Base-by-base conservation (phyloP, 2,113 vertebrate genomes). In the Greenwoodochromis staneri region DNA sequence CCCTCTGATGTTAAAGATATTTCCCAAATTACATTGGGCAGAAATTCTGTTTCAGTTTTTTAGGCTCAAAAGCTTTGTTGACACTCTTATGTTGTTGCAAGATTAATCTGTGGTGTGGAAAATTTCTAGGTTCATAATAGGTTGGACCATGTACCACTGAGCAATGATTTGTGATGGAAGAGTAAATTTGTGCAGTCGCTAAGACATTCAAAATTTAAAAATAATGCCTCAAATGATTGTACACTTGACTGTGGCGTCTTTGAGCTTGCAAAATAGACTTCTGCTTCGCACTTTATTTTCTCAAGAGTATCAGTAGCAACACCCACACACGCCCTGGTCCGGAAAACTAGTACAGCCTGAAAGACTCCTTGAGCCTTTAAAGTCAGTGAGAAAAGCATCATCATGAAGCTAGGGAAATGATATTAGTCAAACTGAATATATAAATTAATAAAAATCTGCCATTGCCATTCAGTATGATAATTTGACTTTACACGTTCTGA, bases 401-500 rank as follows among this genome's bases (percentile, higher is more conserved):
- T 19, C 71, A 76, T 19, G 27, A 51, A 78, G 42, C 24, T 49
- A 49, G 6, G 40, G 27, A 82, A 85, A 84, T 84, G 4, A 61
- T 82, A 78, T 40, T 69, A 87, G 78, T 34, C 49, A 76, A 63
- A 89, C 63, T 59, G 2, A 47, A 84, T 16, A 66, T 76, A 40
- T 27, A 57, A 51, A 87, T 57, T 24, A 88, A 87, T 76, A 82
- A 85, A 87, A 85, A 83, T 66, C 84, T 34, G 34, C 34, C 21
- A 6, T 12, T 80, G 40, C 19, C 3, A 45, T 40, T 76, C 47
- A 57, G 51, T 40, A 12, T 73, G 61, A 83, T 85, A 38, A 84
- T 80, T 86, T 82, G 88, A 92, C 85, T 89, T 81, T 45, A 81
- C 40, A 86, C 53, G 4, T 89, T 24, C 36, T 81, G 53, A 91